Evolutionary conservation across 2,113 vertebrate species (phyloP), one percentile per base, ranked within the genome.

Genomic region (Ranitomeya imitator): DNA sequence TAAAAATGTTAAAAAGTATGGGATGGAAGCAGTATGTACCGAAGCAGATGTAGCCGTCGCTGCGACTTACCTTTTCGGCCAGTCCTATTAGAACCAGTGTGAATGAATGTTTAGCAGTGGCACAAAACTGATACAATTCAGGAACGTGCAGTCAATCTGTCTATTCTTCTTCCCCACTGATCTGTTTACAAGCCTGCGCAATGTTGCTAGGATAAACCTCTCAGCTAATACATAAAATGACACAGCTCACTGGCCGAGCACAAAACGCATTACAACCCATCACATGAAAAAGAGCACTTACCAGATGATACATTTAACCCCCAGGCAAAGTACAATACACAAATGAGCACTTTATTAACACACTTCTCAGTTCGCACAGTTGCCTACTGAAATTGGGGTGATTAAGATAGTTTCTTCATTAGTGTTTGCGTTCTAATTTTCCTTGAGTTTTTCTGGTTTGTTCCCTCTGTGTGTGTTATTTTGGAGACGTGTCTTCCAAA

Each of bases 191-290:
- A 60, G 63, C 83, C 16, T 60, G 77, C 0, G 0, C 0, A n/a
- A 10, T 6, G 83, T 89, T 80, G 79, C 69, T 57, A 6, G 6
- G 88, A 45, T 26, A 0, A 2, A n/a, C 79, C 14, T 63, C 77
- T 60, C 0, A 63, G 79, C 79, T 0, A 0, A 71, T 86, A 60
- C 91, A 92, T 26, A n/a, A 45, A 67, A 61, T 55, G 51, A 45
- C 6, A 82, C 0, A 21, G 21, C 16, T 63, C 57, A 10, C 55
- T 26, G 55, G 14, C n/a, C 26, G 37, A 52, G 74, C 21, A 19
- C 10, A 59, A 10, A 65, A 67, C 65, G 9, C 37, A 63, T 82
- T 31, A 19, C 12, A 45, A 45, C 37, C 37, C 15, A 18, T 8
- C 4, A 57, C 12, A 2, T 57, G 12, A 57, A 57, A 57, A 57